Base-by-base conservation (phyloP, 2,888 invertebrate species). In the Eupelmus urozonus region DNA sequence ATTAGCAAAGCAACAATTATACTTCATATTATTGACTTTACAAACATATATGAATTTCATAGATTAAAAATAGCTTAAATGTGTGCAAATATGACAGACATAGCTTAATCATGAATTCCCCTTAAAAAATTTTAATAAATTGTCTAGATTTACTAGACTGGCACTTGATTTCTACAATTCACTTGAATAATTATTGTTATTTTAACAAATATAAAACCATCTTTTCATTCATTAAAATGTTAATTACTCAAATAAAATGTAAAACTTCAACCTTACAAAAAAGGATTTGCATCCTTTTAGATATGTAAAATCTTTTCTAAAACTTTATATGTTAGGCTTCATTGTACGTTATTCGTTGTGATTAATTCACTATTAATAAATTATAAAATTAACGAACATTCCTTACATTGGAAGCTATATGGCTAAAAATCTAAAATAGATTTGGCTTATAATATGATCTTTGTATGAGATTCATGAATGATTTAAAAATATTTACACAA, bases 311-410 rank as follows among this genome's bases (percentile, higher is more conserved):
- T 57, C 20, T 60, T 67, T 42, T 55, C 18, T 55, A 42, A 69
- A 73, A 73, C n/a, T n/a, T n/a, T n/a, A n/a, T 25, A 53, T 11
- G 13, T 42, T 59, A 16, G 57, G 45, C 42, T 45, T 69, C 55
- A 76, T 71, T 76, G 71, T 65, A 76, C 69, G 13, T 59, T 62
- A 51, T 63, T 76, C 70, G 65, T 71, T 76, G 65, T 71, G 5
- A 60, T 40, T 49, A 20, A 59, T 34, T 40, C 34, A 23, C 25
- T 13, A 42, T 57, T n/a, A 42, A 55, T n/a, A 65, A 57, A 34
- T 18, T 57, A 55, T 23, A 51, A 53, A 40, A 42, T 53, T 42
- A 51, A 60, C 49, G 16, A 65, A 59, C 71, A 42, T 40, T 76
- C 69, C 69, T 76, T 71, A 62, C 69, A 42, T 71, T 59, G 59